A percentile compares a stretch with the other conserved stretches of the same genome.
These are phyloP conservation scores for Enteromius radiatus DNA, from an alignment of 2,797 vertebrate species.

Conservation along the genomic window DNA sequence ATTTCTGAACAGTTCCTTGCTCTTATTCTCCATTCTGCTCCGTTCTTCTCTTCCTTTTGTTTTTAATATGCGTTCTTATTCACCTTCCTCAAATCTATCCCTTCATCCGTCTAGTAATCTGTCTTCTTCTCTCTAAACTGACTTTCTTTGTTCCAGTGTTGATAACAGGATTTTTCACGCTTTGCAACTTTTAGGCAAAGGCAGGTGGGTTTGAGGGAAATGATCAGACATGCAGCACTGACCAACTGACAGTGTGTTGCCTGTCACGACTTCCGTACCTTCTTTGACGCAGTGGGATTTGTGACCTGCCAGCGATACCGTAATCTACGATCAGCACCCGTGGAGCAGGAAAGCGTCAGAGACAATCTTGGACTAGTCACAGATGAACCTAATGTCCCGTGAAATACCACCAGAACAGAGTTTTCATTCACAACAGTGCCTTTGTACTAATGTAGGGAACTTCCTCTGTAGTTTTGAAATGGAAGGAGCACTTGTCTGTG, in stretches of 20 bases:
- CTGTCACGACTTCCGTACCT: neutral
- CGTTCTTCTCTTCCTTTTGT: constrained; percentile 33
- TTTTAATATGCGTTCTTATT: constrained; percentile 34
- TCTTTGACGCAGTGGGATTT: constrained; percentile 6
- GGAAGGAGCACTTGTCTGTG: constrained; percentile 48
- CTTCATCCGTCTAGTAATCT: constrained; percentile 35
- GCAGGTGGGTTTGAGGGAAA: constrained; percentile 15
- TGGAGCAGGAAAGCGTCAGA: constrained; percentile 47
- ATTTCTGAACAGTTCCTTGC: constrained; percentile 66
- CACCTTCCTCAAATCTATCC: constrained; percentile 5
- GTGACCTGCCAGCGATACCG: constrained; percentile 42
- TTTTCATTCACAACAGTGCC: constrained; percentile 62
- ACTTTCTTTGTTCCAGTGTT: constrained; percentile 16
- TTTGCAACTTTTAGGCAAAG: constrained; percentile 34
- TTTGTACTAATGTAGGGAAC: constrained; percentile 60
- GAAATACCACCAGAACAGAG: constrained; percentile 67
- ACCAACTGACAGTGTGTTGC: constrained; percentile 6
- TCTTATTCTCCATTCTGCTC: constrained; percentile 65
- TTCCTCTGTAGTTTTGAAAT: constrained; percentile 55
- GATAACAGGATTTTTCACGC: constrained; percentile 36
- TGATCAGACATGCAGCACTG: neutral
- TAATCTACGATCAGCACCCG: constrained; percentile 55
- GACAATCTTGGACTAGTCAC: constrained; percentile 43
- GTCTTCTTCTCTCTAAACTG: constrained; percentile 41
- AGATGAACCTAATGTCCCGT: constrained; percentile 58